These are phyloP conservation scores for Pyrgus malvae DNA, from an alignment of 2,888 invertebrate species.

Conservation along the genomic window DNA sequence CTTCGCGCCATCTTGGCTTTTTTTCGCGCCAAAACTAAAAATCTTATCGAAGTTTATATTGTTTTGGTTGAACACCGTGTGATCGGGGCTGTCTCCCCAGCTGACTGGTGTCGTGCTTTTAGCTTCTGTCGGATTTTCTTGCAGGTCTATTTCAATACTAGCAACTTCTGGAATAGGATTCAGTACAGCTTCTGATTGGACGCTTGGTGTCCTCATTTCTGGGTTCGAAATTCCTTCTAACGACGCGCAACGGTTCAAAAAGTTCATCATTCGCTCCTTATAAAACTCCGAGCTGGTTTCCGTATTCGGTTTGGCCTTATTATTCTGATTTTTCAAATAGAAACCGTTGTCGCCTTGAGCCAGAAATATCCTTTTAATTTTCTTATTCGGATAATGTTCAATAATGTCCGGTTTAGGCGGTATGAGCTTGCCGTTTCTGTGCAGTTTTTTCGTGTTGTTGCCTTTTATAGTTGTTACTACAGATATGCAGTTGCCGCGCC, in stretches of 20 bases:
- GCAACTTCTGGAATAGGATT: slow-evolving; percentile 61
- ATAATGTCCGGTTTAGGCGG: slow-evolving; percentile 78
- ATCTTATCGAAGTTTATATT: slow-evolving; percentile 70
- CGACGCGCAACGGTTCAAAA: slow-evolving; percentile 65
- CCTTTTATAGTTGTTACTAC: slow-evolving; percentile 82
- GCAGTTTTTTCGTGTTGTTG: slow-evolving; percentile 64
- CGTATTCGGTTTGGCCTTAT: slow-evolving; percentile 66
- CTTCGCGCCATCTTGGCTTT: slow-evolving; percentile 35
- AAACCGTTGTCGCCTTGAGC: slow-evolving; percentile 68
- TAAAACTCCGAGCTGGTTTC: slow-evolving; percentile 73
- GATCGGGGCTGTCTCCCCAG: slow-evolving; percentile 72
- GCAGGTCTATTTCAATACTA: slow-evolving; percentile 42
- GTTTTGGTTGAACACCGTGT: slow-evolving; percentile 73
- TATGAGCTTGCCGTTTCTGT: slow-evolving; percentile 62
- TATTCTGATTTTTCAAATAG: slow-evolving; percentile 70
- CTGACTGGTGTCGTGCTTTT: slow-evolving; percentile 56
- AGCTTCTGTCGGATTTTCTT: slow-evolving; percentile 28
- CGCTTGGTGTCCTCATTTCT: slow-evolving; percentile 55
- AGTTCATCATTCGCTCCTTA: slow-evolving; percentile 72
- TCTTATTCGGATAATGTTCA: slow-evolving; percentile 77
- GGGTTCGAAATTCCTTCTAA: slow-evolving; percentile 61
- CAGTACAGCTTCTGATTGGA: slow-evolving; percentile 56
- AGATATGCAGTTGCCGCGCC: slow-evolving; percentile 75
- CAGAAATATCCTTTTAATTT: slow-evolving; percentile 77
- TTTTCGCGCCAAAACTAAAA: slow-evolving; percentile 55